Base-by-base conservation (phyloP, 2,797 vertebrate species). In the Glossophaga mutica region DNA sequence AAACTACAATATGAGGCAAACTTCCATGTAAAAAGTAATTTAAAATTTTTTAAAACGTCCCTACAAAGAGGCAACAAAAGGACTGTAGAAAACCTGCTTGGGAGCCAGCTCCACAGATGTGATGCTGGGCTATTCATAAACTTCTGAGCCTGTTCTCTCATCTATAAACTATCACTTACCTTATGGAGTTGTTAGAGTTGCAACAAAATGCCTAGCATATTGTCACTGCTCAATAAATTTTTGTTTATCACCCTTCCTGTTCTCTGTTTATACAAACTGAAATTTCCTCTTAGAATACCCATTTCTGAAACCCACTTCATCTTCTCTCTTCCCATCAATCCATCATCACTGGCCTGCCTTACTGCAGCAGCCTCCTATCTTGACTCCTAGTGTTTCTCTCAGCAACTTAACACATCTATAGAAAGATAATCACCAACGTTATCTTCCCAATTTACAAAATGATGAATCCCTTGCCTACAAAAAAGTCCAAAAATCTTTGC, bases 1-100 rank as follows among this genome's bases (percentile, higher is more conserved):
- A 95, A 92, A 85, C 62, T 94, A 65, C 34, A 96, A 83, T 84
- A 92, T 74, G 48, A 96, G 22, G 79, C 37, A 92, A 44, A 88
- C 52, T 77, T 77, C 57, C 34, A 91, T 19, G 76, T 83, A 26
- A 57, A 76, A 79, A 50, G 81, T 32, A 42, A 86, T 74, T 62
- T 82, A 44, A 95, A 95, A 78, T 55, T 55, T 9, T 62, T 62
- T 65, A 16, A n/a, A 24, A 50, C 81, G 21, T 59, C 12, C 48
- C 42, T 70, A 91, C 6, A 73, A 78, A 92, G 48, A 89, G n/a
- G 50, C 26, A 95, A 93, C 29, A 65, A 87, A 93, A 74, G 32
- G 73, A 85, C 10, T 34, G 3, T 46, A 89, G 81, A 90, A 96
- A 90, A 79, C n/a, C 46, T 85, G 32, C 6, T 26, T 88, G 22